Conservation (phyloP, 2,888 invertebrate genomes). For the Dromius quadrimaculatus region DNA sequence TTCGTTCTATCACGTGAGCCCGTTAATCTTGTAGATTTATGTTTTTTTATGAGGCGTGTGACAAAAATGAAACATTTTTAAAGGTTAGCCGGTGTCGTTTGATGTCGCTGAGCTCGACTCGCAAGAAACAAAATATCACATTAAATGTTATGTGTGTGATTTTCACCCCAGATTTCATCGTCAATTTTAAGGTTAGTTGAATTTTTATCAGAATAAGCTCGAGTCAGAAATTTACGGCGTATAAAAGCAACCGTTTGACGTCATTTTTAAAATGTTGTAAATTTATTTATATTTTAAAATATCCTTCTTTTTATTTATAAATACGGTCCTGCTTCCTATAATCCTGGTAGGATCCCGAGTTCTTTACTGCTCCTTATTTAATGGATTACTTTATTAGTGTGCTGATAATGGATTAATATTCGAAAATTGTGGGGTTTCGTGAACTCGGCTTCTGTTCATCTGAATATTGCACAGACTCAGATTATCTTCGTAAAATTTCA, state of each 20-base stretch:
- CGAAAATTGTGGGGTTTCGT: slow-evolving; percentile 41
- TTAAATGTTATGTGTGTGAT: slow-evolving; percentile 47
- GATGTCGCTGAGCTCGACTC: slow-evolving; percentile 31
- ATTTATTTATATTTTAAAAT: no score
- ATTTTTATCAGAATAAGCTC: slow-evolving; percentile 27
- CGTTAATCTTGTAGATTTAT: slow-evolving; percentile 20
- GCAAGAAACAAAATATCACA: slow-evolving; percentile 42
- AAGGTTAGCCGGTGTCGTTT: slow-evolving; percentile 35
- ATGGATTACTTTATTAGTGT: slow-evolving; percentile 37
- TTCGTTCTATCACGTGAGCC: not conserved
- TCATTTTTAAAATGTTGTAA: no score
- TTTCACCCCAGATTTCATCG: slow-evolving; percentile 30
- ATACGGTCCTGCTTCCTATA: no score
- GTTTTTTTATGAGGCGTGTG: slow-evolving; percentile 35
- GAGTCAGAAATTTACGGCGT: no score
- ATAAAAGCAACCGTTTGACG: no score
- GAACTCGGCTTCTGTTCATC: not conserved
- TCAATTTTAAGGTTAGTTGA: slow-evolving; percentile 48
- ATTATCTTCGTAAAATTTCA: not conserved
- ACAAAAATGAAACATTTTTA: slow-evolving; percentile 40
- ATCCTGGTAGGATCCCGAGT: no score
- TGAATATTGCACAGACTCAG: slow-evolving; percentile 17
- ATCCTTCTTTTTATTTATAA: no score
- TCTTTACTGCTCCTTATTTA: slow-evolving; percentile 37
- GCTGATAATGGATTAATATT: slow-evolving; percentile 47